phyloP scores from a whole-genome alignment of 2,797 vertebrate species.

The Clarias platycephalus region DNA sequence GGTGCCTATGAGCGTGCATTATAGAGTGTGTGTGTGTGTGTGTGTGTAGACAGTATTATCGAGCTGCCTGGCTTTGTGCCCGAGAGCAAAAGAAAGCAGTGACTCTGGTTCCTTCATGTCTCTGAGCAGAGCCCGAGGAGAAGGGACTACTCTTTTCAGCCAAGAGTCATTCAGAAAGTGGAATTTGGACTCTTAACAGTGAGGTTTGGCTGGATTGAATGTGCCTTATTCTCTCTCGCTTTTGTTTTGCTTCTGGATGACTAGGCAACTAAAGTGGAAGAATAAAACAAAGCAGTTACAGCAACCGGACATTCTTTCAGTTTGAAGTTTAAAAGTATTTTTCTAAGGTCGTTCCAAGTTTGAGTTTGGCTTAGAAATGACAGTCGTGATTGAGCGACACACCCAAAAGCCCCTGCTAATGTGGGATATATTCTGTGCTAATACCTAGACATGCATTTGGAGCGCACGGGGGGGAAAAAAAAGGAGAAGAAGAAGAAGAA shows the following conservation, averaged over 20 bases:
- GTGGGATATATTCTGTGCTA: slow-evolving; percentile 17
- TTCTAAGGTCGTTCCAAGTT: slow-evolving; percentile 12
- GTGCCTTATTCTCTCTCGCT: slow-evolving; percentile 27
- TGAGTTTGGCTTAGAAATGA: slow-evolving; percentile 23
- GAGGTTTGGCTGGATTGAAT: slow-evolving; percentile 37
- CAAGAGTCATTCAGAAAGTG: slow-evolving; percentile 31
- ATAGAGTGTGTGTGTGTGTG: background rate
- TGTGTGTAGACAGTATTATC: slow-evolving; percentile 3
- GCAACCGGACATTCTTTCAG: slow-evolving; percentile 8
- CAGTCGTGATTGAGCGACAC: slow-evolving; percentile 43
- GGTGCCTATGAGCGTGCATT: background rate
- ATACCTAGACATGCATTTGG: slow-evolving; percentile 44
- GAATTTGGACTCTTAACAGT: slow-evolving; percentile 40
- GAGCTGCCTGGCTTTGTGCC: slow-evolving; percentile 18
- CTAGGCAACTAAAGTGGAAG: slow-evolving; percentile 21
- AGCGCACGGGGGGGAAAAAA: slow-evolving; percentile 10
- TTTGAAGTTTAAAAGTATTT: slow-evolving; percentile 18
- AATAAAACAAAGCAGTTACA: slow-evolving; percentile 49
- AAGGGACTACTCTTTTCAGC: slow-evolving; percentile 48
- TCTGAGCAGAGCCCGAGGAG: slow-evolving; percentile 23
- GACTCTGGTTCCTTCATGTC: slow-evolving; percentile 27
- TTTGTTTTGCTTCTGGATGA: slow-evolving; percentile 47
- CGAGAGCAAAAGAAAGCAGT: slow-evolving; percentile 17
- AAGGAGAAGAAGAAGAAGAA: slow-evolving; percentile 5
- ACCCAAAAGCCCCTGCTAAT: slow-evolving; percentile 4